phyloP scores from a whole-genome alignment of 2,888 invertebrate genomes.

The Argyra leucocephala region DNA sequence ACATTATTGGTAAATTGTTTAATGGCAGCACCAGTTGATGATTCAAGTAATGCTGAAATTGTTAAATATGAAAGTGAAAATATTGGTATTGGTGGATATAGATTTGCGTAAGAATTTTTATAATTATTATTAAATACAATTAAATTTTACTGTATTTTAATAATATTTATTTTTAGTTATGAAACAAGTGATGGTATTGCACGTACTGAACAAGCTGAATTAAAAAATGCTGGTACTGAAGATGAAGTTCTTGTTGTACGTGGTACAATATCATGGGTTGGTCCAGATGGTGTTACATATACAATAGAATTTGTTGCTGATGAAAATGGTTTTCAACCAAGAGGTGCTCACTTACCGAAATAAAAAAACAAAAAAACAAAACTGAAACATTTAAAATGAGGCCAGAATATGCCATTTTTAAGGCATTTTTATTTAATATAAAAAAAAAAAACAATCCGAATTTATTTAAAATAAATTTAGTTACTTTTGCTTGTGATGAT shows the following conservation, averaged over 20 bases:
- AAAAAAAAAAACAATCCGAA: no score
- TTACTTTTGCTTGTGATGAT: background rate
- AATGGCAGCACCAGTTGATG: conserved; percentile 39
- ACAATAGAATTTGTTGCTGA: conserved; percentile 44
- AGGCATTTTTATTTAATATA: background rate
- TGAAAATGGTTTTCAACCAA: conserved; percentile 44
- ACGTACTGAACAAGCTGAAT: conserved; percentile 51
- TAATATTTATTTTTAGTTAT: conserved; percentile 37
- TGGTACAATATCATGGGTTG: conserved; percentile 53
- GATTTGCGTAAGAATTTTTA: conserved; percentile 49
- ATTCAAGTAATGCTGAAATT: conserved; percentile 46
- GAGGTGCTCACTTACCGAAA: conserved; percentile 43
- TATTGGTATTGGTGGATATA: conserved; percentile 51
- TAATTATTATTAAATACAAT: no score
- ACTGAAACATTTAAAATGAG: background rate
- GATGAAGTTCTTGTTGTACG: conserved; percentile 54
- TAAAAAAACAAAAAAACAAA: conserved; percentile 11
- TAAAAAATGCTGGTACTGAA: conserved; percentile 55
- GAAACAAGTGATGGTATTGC: conserved; percentile 58
- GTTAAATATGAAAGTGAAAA: conserved; percentile 49
- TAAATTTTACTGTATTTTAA: no score
- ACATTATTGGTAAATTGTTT: background rate
- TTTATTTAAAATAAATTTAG: background rate
- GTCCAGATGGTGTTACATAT: conserved; percentile 53
- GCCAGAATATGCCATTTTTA: background rate